These are phyloP conservation scores for Acanthiza pusilla DNA, from an alignment of 2,797 vertebrate species.

Conservation along the genomic window DNA sequence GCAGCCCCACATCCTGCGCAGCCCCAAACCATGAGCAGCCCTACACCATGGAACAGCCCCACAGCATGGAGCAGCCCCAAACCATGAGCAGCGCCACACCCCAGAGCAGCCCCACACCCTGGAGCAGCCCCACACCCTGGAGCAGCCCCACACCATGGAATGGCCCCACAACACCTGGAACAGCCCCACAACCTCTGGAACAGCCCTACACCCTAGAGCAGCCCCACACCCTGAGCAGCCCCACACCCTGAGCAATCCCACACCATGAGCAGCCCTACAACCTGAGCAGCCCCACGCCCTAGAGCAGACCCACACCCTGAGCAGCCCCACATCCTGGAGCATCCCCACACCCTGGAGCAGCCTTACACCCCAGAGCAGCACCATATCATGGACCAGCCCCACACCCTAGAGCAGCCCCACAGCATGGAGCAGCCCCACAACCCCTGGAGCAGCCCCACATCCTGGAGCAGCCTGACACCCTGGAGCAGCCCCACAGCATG, in stretches of 20 bases:
- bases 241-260: no score
- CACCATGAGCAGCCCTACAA: no score
- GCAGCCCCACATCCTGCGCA: not conserved
- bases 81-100: no score
- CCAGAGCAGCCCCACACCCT: rapidly evolving
- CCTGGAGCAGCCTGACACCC: not conserved
- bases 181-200: no score
- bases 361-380: no score
- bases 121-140: no score
- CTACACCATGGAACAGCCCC: not conserved
- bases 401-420: rapidly evolving
- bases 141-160: not conserved
- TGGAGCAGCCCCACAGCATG: no score
- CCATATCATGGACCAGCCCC: no score
- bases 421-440: rapidly evolving
- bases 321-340: not conserved
- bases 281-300: rapidly evolving
- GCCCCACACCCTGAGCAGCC: rapidly evolving
- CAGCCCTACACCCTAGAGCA: not conserved
- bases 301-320: no score
- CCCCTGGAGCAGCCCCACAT: rapidly evolving
- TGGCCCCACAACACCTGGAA: no score
- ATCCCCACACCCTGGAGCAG: not conserved
- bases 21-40: not conserved
- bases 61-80: not conserved